These are phyloP conservation scores for Gnatocerus cornutus DNA, from an alignment of 2,888 invertebrate species.

Conservation along the genomic window DNA sequence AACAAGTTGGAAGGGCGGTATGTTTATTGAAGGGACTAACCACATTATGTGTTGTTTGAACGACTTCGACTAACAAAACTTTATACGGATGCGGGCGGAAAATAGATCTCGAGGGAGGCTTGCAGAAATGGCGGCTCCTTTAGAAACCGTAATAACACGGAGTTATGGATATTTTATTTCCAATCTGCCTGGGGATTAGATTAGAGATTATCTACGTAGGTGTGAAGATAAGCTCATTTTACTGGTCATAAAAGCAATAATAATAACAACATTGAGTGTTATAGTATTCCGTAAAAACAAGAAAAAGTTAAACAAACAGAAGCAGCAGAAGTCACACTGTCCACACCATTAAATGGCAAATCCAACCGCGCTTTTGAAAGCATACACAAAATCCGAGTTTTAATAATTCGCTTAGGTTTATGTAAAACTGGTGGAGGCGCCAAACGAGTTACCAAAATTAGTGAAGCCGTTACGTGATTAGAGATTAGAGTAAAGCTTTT, in stretches of 20 bases:
- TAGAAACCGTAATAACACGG: conserved; percentile 32
- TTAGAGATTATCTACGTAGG: conserved; percentile 31
- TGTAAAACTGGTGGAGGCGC: conserved; percentile 10
- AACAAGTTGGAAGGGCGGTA: neutral
- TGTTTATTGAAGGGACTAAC: neutral
- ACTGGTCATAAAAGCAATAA: neutral
- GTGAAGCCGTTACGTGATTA: too few species aligned
- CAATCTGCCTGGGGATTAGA: conserved; percentile 22
- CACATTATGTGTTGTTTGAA: conserved; percentile 17
- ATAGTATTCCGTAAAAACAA: too few species aligned
- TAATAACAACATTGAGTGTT: too few species aligned
- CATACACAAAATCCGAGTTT: too few species aligned
- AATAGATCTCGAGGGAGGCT: conserved; percentile 27
- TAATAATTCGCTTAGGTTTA: too few species aligned
- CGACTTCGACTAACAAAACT: conserved; percentile 9
- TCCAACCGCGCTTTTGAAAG: too few species aligned
- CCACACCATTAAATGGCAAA: too few species aligned
- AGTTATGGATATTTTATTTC: conserved; percentile 34
- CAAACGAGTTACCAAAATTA: neutral
- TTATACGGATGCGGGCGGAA: conserved; percentile 13
- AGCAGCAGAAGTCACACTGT: too few species aligned
- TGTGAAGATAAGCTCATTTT: conserved; percentile 14
- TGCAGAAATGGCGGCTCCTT: conserved; percentile 31
- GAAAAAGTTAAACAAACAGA: too few species aligned
- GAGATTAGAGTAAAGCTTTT: too few species aligned